phyloP scores from a whole-genome alignment of 2,797 vertebrate genomes.

The Oceanodroma leucorhoa region DNA sequence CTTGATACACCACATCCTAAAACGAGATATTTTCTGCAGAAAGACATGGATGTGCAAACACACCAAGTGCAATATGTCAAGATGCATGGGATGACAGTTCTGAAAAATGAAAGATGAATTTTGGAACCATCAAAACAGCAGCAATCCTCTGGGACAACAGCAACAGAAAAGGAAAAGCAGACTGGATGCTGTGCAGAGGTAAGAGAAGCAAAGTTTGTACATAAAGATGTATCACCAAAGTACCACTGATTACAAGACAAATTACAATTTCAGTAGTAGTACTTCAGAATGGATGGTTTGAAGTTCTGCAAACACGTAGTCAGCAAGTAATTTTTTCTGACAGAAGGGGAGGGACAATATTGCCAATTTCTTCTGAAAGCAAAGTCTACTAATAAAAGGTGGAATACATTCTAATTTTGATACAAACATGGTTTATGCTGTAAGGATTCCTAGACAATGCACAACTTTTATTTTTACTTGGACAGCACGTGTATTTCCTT shows the following conservation, averaged over 20 bases:
- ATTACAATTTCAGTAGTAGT: rapidly evolving
- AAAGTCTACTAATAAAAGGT: not conserved
- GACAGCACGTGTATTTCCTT: not conserved
- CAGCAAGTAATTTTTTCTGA: not conserved
- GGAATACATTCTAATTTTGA: not conserved
- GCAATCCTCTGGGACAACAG: not conserved
- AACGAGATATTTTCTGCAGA: not conserved
- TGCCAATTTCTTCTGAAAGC: not conserved
- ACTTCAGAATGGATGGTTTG: not conserved
- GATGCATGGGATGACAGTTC: rapidly evolving
- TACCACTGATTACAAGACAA: not conserved
- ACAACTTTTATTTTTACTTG: not conserved
- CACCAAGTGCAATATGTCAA: not conserved
- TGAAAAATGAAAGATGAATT: not conserved
- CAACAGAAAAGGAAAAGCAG: not conserved
- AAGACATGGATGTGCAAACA: not conserved
- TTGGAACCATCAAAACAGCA: not conserved
- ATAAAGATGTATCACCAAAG: not conserved
- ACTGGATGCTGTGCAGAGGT: not conserved
- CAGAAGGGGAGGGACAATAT: not conserved
- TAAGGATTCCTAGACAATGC: not conserved
- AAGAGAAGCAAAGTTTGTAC: not conserved
- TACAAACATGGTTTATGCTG: not conserved
- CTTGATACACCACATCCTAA: not conserved
- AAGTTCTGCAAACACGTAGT: not conserved